Evolutionary conservation across 2,113 vertebrate species (phyloP).

Genomic region (Anseranas semipalmata): DNA sequence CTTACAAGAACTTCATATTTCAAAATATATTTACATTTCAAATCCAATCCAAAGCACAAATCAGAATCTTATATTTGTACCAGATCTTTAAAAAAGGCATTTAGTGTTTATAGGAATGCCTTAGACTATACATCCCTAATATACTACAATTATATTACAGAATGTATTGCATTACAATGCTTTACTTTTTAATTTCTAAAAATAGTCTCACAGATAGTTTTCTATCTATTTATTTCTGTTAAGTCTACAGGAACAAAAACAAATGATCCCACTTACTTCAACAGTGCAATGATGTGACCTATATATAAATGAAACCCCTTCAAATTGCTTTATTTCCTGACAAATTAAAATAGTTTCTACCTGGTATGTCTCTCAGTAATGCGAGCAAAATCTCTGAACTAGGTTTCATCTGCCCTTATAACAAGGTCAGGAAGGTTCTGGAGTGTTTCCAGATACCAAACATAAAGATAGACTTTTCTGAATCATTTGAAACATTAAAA

Average conservation of each 20-base stretch:
- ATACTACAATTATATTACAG: background rate
- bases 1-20: background rate
- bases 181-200: background rate
- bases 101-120: background rate
- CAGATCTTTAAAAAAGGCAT: background rate
- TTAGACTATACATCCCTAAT: background rate
- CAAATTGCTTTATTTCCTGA: background rate
- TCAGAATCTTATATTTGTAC: background rate
- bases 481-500: background rate
- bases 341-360: background rate
- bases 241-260: background rate
- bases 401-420: background rate
- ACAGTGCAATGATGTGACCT: background rate
- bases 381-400: background rate
- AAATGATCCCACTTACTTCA: background rate
- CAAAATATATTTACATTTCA: background rate
- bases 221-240: background rate
- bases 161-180: background rate
- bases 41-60: background rate
- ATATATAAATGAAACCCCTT: background rate
- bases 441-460: background rate
- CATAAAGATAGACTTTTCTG: background rate
- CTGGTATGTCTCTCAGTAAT: background rate
- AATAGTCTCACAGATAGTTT: background rate
- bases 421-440: background rate